These are phyloP conservation scores for Hirtodrosophila confusa DNA, from an alignment of 2,888 invertebrate species.

Conservation along the genomic window DNA sequence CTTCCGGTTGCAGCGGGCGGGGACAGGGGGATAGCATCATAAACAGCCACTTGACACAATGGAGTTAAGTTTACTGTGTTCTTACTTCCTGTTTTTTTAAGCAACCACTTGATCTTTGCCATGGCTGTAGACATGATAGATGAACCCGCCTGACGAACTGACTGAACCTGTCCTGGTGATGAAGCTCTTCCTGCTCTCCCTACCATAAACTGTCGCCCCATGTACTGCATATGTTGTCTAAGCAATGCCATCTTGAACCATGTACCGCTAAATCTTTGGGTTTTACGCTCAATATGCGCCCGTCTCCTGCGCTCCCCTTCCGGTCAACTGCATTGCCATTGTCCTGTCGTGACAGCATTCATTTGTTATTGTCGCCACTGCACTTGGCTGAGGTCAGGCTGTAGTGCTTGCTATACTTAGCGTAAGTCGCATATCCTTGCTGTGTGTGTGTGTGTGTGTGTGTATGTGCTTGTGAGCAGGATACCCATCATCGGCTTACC, in stretches of 20 bases:
- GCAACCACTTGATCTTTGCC: slow-evolving; percentile 47
- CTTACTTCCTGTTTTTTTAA: neutral
- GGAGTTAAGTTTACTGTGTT: slow-evolving; percentile 27
- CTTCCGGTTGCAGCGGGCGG: slow-evolving; percentile 52
- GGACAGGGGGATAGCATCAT: slow-evolving; percentile 33
- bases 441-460: slow-evolving; percentile 1
- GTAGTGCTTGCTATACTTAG: slow-evolving; percentile 12
- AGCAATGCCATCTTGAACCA: slow-evolving; percentile 65
- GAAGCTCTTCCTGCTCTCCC: neutral
- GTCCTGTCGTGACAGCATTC: slow-evolving; percentile 57
- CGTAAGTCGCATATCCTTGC: slow-evolving; percentile 23
- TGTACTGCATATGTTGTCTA: slow-evolving; percentile 58
- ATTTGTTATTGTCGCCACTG: slow-evolving; percentile 78
- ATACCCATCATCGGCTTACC: slow-evolving; percentile 50
- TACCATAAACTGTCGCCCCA: slow-evolving; percentile 52
- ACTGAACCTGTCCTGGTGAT: slow-evolving; percentile 21
- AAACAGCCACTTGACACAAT: slow-evolving; percentile 63
- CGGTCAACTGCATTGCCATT: slow-evolving; percentile 44
- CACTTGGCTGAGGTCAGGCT: slow-evolving; percentile 68
- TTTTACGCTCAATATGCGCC: slow-evolving; percentile 72
- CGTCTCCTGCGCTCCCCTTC: neutral
- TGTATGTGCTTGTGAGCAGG: slow-evolving; percentile 6
- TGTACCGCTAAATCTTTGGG: slow-evolving; percentile 74
- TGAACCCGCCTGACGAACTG: slow-evolving; percentile 54
- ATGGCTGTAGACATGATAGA: slow-evolving; percentile 65